Percentiles rank a stretch among this genome's conserved stretches.
These are phyloP conservation scores for Pleuronectes platessa DNA, from an alignment of 2,113 vertebrate species.

Conservation along the genomic window DNA sequence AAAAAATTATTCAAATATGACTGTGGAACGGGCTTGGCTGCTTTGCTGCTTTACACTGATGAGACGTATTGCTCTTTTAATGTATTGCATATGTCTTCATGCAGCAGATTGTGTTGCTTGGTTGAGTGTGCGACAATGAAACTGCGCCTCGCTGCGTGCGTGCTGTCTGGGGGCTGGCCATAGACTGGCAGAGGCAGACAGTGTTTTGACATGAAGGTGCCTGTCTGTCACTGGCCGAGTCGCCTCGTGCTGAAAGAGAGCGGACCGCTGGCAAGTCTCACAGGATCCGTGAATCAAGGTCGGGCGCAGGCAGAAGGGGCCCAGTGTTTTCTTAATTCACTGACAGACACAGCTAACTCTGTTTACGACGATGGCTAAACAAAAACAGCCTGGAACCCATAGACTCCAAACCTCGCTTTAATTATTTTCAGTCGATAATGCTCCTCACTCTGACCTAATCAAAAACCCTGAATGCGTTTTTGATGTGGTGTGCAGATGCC, in stretches of 20 bases:
- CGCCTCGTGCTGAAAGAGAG: constrained; percentile 73
- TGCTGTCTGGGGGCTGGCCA: constrained; percentile 23
- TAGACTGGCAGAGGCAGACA: constrained; percentile 58
- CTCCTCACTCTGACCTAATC: constrained; percentile 64
- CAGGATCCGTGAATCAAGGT: constrained; percentile 66
- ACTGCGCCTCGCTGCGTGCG: constrained; percentile 17
- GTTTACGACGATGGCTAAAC: constrained; percentile 69
- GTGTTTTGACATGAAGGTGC: constrained; percentile 75
- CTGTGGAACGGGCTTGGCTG: constrained; percentile 25
- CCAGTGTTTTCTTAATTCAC: constrained; percentile 68
- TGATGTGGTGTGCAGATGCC: constrained; percentile 62
- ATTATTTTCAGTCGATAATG: constrained; percentile 70
- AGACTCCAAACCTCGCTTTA: constrained; percentile 52
- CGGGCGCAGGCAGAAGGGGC: constrained; percentile 59
- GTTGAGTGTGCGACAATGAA: constrained; percentile 15
- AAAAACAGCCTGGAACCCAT: constrained; percentile 65
- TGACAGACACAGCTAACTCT: constrained; percentile 70
- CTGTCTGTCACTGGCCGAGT: constrained; percentile 72
- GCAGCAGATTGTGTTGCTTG: constrained; percentile 15
- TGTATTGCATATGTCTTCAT: constrained; percentile 33
- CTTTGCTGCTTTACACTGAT: constrained; percentile 24
- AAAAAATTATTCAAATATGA: constrained; percentile 18
- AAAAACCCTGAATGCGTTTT: constrained; percentile 52
- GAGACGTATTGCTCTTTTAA: constrained; percentile 36
- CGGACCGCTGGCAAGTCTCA: constrained; percentile 66